Percentiles rank a stretch among this genome's conserved stretches.
phyloP scores from a whole-genome alignment of 2,888 invertebrate genomes.

The Drosophila affinis region DNA sequence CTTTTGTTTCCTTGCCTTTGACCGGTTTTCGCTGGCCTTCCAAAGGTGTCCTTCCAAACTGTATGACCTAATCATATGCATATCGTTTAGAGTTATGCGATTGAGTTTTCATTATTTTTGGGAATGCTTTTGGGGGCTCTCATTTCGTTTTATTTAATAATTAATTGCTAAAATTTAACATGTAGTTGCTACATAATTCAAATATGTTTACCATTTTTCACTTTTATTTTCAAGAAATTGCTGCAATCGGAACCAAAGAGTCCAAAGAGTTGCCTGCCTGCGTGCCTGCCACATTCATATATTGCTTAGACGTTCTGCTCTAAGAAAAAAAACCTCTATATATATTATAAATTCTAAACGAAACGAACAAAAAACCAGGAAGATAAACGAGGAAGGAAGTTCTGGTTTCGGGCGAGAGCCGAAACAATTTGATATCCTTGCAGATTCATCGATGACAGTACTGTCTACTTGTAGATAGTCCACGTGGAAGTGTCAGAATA shows the following conservation, averaged over 20 bases:
- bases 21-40: no score
- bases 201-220: slow-evolving; percentile 59
- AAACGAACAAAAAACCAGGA: slow-evolving; percentile 1
- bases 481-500: no score
- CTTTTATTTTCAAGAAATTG: slow-evolving; percentile 22
- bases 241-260: slow-evolving; percentile 1
- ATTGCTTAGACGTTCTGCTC: slow-evolving; percentile 32
- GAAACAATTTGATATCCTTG: slow-evolving; percentile 17
- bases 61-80: background rate
- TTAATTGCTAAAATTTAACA: slow-evolving; percentile 73
- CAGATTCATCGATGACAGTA: background rate
- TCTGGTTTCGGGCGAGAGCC: slow-evolving; percentile 17
- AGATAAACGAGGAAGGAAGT: slow-evolving; percentile 1
- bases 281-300: slow-evolving; percentile 3
- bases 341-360: slow-evolving; percentile 15
- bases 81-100: slow-evolving; percentile 18
- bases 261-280: slow-evolving; percentile 20
- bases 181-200: slow-evolving; percentile 77
- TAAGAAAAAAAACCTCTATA: background rate
- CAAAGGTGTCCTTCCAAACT: no score
- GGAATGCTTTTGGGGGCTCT: slow-evolving; percentile 14
- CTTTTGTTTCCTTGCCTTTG: slow-evolving; percentile 1
- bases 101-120: slow-evolving; percentile 10
- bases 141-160: slow-evolving; percentile 37
- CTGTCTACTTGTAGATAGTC: no score